Percentiles rank a stretch among this genome's conserved stretches.
phyloP scores from a whole-genome alignment of 2,113 vertebrate genomes.

The Lathamus discolor region DNA sequence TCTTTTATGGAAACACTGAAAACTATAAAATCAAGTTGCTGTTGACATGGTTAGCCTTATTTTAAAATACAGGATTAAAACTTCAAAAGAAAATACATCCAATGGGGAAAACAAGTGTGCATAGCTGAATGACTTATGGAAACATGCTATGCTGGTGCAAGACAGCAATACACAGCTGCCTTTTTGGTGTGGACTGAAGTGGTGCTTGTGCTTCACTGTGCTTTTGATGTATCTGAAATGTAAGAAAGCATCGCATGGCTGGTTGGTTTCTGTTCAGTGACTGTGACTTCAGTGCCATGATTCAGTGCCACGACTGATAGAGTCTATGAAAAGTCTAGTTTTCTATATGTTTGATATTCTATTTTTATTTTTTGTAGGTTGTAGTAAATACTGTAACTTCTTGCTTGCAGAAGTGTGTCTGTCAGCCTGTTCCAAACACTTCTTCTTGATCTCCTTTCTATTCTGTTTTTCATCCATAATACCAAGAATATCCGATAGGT shows the following conservation, averaged over 20 bases:
- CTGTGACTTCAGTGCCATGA: too few relatives aligned
- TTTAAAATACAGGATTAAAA: not conserved
- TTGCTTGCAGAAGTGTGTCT: not conserved
- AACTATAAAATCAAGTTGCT: not conserved
- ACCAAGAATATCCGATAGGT: not conserved
- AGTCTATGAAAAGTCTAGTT: not conserved
- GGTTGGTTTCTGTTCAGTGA: not conserved
- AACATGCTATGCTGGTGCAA: not conserved
- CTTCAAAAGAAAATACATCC: not conserved
- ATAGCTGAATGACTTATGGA: not conserved
- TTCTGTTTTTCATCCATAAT: not conserved
- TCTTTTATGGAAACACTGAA: not conserved
- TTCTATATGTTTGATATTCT: not conserved
- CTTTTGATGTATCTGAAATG: not conserved
- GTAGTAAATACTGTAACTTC: not conserved
- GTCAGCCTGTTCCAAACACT: not conserved
- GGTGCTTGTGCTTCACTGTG: not conserved
- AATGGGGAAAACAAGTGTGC: accelerated
- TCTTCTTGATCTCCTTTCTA: not conserved
- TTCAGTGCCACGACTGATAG: not conserved
- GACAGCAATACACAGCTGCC: not conserved
- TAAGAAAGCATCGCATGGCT: not conserved
- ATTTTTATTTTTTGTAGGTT: not conserved
- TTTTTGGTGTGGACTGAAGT: not conserved
- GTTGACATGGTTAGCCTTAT: not conserved